Evolutionary conservation across 2,113 vertebrate species (phyloP).

Genomic region (Miniopterus natalensis): DNA sequence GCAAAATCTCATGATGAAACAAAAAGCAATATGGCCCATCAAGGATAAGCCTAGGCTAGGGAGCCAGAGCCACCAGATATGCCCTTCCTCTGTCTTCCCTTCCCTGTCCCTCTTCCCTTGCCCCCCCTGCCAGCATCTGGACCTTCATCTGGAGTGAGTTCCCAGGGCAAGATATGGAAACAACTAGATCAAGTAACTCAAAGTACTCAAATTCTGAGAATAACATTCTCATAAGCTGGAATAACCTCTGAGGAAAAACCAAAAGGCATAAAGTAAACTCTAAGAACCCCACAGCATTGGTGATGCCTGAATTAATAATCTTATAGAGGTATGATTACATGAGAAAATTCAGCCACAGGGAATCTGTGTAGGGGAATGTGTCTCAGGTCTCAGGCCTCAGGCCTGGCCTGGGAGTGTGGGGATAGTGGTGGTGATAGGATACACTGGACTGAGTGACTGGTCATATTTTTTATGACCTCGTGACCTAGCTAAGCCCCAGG

Average conservation of each 20-base stretch:
- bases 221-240: neutral
- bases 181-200: neutral
- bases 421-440: neutral
- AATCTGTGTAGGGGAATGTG: neutral
- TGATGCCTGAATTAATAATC: neutral
- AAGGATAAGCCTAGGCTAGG: neutral
- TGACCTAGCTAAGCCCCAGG: neutral
- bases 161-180: neutral
- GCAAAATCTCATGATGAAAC: neutral
- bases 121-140: neutral
- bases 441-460: neutral
- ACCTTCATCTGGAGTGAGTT: neutral
- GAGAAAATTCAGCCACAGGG: neutral
- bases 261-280: neutral
- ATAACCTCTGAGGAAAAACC: neutral
- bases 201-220: conserved; percentile 4
- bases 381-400: neutral
- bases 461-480: neutral
- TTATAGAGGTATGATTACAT: neutral
- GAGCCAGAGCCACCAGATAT: neutral
- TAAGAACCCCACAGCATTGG: neutral
- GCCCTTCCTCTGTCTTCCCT: neutral
- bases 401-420: neutral
- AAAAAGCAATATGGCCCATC: neutral
- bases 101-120: neutral